Conservation (phyloP, 1,140 invertebrate genomes). For the Lepidostoma basale region DNA sequence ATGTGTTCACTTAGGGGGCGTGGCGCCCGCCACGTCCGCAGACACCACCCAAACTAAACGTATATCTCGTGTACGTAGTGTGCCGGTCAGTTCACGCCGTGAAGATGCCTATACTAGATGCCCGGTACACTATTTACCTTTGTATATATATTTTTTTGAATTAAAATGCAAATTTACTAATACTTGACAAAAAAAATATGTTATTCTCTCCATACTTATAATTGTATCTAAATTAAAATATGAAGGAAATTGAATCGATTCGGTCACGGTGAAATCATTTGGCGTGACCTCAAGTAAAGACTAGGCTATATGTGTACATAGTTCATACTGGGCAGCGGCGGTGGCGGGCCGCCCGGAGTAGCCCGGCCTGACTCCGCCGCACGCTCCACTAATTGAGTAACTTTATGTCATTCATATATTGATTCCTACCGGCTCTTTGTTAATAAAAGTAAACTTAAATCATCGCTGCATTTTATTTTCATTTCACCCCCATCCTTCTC, state of each 20-base stretch:
- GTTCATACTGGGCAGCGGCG: conserved; percentile 38
- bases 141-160: conserved; percentile 35
- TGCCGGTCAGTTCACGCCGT: not conserved
- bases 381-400: conserved; percentile 42
- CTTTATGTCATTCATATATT: conserved; percentile 47
- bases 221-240: conserved; percentile 44
- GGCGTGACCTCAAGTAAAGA: conserved; percentile 41
- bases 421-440: conserved; percentile 47
- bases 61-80: conserved; percentile 17
- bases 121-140: conserved; percentile 38
- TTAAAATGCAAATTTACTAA: conserved; percentile 27
- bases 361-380: conserved; percentile 38
- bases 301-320: conserved; percentile 45
- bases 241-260: conserved; percentile 37
- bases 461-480: conserved; percentile 11
- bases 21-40: conserved; percentile 14
- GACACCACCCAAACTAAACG: not conserved
- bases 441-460: conserved; percentile 46
- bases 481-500: not conserved
- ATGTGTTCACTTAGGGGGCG: conserved; percentile 44
- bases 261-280: conserved; percentile 40
- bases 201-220: conserved; percentile 44
- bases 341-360: conserved; percentile 19
- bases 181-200: conserved; percentile 38
- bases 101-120: too few relatives aligned